These are phyloP conservation scores for Cryptoblepharus egeriae DNA, from an alignment of 2,797 vertebrate species.

Conservation along the genomic window DNA sequence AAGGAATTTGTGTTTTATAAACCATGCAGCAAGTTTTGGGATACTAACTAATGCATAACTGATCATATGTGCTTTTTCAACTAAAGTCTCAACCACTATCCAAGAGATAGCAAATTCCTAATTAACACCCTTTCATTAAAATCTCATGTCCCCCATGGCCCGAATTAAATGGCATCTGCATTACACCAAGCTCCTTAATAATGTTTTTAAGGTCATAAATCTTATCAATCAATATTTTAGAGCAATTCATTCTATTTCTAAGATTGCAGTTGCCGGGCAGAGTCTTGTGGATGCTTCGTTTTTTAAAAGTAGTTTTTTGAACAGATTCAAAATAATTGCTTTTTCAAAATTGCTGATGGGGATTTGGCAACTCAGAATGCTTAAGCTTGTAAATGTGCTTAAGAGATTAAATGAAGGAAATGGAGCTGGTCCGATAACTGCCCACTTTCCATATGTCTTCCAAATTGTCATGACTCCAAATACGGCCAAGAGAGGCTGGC, in stretches of 20 bases:
- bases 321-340: constrained; percentile 73
- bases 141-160: constrained; percentile 37
- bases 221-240: constrained; percentile 69
- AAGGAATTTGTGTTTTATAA: constrained; percentile 47
- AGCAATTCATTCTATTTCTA: constrained; percentile 62
- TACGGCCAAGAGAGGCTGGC: constrained; percentile 12
- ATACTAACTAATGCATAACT: constrained; percentile 6
- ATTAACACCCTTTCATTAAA: constrained; percentile 68
- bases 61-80: neutral
- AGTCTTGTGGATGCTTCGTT: constrained; percentile 39
- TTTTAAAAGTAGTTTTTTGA: constrained; percentile 40
- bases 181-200: constrained; percentile 49
- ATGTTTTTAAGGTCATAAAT: constrained; percentile 60
- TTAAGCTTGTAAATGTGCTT: constrained; percentile 75
- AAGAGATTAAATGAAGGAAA: constrained; percentile 74
- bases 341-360: constrained; percentile 72
- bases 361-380: constrained; percentile 69
- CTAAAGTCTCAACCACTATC: constrained; percentile 38
- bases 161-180: constrained; percentile 36
- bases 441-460: constrained; percentile 54
- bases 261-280: constrained; percentile 41
- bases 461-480: constrained; percentile 63
- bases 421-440: constrained; percentile 67
- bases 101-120: constrained; percentile 43
- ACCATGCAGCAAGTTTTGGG: constrained; percentile 9